A percentile compares a stretch with the other conserved stretches of the same genome.
Evolutionary conservation across 2,797 vertebrate genomes (phyloP).

Genomic region (Clarias pachynema): DNA sequence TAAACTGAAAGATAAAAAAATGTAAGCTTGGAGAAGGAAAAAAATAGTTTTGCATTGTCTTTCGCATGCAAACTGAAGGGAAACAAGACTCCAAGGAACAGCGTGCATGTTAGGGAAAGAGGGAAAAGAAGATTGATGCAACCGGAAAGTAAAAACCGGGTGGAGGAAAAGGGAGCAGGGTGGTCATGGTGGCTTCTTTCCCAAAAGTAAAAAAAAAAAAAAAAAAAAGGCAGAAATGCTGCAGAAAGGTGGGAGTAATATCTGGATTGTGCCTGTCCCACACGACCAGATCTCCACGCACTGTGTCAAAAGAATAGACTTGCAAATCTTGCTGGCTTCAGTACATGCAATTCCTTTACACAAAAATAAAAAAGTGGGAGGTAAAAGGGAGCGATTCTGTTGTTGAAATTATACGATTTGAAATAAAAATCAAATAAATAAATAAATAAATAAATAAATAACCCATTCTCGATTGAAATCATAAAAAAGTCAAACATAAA

Average conservation of each 20-base stretch:
- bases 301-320: constrained; percentile 71
- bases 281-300: constrained; percentile 73
- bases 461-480: constrained; percentile 73
- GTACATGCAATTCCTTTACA: constrained; percentile 90
- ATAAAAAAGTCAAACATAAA: constrained; percentile 77
- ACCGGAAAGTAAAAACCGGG: constrained; percentile 82
- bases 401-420: constrained; percentile 58
- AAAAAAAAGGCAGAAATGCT: constrained; percentile 70
- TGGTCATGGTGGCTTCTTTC: constrained; percentile 66
- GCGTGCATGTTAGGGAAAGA: constrained; percentile 92
- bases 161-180: constrained; percentile 53
- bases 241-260: constrained; percentile 75
- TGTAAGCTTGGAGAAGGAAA: constrained; percentile 68
- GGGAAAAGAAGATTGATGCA: constrained; percentile 85
- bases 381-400: constrained; percentile 63
- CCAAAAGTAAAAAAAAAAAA: constrained; percentile 55
- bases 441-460: constrained; percentile 51
- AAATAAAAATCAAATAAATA: constrained; percentile 57
- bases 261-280: constrained; percentile 76
- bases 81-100: constrained; percentile 89
- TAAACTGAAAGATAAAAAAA: constrained; percentile 69
- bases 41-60: constrained; percentile 76
- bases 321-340: constrained; percentile 82
- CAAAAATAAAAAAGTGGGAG: constrained; percentile 64
- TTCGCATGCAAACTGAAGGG: constrained; percentile 95